Conservation (phyloP, 2,797 vertebrate species). For the Takifugu rubripes region DNA sequence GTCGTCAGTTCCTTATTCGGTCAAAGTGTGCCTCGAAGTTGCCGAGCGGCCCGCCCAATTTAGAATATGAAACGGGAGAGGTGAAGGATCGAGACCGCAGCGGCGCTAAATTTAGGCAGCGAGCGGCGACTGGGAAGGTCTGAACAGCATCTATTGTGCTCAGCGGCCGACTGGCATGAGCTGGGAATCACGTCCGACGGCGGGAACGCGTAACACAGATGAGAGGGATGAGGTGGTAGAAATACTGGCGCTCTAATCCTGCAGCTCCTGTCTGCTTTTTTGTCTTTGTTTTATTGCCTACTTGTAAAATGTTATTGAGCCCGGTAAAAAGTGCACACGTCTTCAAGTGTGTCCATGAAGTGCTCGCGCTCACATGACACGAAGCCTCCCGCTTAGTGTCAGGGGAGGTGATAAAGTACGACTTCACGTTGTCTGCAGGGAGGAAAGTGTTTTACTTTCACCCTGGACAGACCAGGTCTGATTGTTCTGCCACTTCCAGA, state of each 20-base stretch:
- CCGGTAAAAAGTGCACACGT: conserved; percentile 15
- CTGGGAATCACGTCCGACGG: not conserved
- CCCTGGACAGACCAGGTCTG: conserved; percentile 12
- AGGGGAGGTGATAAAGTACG: conserved; percentile 31
- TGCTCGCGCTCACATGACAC: not conserved
- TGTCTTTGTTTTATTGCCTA: conserved; percentile 13
- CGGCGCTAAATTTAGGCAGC: conserved; percentile 71
- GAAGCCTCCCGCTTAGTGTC: not conserved
- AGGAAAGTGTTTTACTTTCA: not conserved
- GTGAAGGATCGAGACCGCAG: conserved; percentile 34
- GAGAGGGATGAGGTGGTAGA: not conserved
- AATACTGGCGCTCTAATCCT: not conserved
- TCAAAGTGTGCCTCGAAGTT: conserved; percentile 67
- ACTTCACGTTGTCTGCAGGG: conserved; percentile 15
- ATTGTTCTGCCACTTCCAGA: conserved; percentile 32
- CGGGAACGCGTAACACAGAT: not conserved
- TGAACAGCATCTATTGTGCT: conserved; percentile 35
- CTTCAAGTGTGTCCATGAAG: not conserved
- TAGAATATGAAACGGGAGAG: conserved; percentile 61
- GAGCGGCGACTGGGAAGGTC: conserved; percentile 48
- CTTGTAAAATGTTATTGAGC: conserved; percentile 31
- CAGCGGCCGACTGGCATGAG: not conserved
- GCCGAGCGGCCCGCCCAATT: conserved; percentile 65
- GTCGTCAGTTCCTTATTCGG: conserved; percentile 75
- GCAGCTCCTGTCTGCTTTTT: not conserved